Base-by-base conservation (phyloP, 1,140 invertebrate genomes). In the Chrysomallon squamiferum region DNA sequence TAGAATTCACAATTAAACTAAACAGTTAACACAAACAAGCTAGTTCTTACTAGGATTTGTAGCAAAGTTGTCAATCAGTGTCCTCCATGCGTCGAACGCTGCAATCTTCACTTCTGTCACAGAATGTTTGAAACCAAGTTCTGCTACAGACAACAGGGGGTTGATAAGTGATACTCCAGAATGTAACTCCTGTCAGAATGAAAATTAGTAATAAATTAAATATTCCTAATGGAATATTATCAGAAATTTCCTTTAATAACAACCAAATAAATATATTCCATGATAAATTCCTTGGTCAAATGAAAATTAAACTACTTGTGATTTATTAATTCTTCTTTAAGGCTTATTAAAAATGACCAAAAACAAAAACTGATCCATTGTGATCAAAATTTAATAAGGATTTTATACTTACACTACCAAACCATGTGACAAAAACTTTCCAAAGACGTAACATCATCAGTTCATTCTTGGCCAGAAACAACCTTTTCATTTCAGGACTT, bases 11-110 rank as follows among this genome's bases (percentile, higher is more conserved):
- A n/a, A n/a, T n/a, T n/a, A n/a, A n/a, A n/a, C n/a, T n/a, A n/a
- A n/a, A n/a, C n/a, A n/a, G n/a, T n/a, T n/a, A n/a, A n/a, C n/a
- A n/a, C n/a, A n/a, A n/a, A n/a, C n/a, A n/a, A n/a, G n/a, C n/a
- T n/a, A n/a, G 50, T 27, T 18, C 63, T 69, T 70, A 80, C 79
- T 59, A 30, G 62, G 67, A 66, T 74, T 74, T 3, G 64, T 47
- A 25, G 78, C 74, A 65, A 82, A 82, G 62, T 82, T 82, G 32
- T 78, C 70, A 32, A 82, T 80, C 0, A 82, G 63, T 27, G 72
- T 47, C 30, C 72, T 62, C 80, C 80, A 82, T 0, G 76, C 71
- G 41, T 71, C 59, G 49, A 79, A 81, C 0, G 80, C 66, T 15
- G 52, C 62, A 22, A 71, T 56, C 45, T 75, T 79, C 9, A 76